Conservation (phyloP, 2,113 vertebrate genomes). For the Nansenia antarctica region DNA sequence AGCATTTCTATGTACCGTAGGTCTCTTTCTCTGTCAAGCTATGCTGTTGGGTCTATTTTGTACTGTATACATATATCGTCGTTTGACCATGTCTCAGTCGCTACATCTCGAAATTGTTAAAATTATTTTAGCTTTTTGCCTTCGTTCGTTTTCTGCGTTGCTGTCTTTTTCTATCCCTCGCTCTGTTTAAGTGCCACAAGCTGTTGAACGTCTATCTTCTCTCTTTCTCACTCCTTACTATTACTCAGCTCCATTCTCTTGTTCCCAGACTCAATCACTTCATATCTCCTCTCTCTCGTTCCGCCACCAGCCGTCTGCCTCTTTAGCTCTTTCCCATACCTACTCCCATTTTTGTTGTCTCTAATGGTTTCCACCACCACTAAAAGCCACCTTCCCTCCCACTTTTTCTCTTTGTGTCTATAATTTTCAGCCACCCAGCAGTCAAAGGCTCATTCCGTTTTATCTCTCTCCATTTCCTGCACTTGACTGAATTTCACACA, state of each 20-base stretch:
- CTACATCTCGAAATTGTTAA: no score
- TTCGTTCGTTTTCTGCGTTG: neutral
- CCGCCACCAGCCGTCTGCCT: neutral
- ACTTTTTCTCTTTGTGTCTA: constrained; percentile 16
- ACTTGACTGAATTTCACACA: no score
- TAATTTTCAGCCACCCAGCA: neutral
- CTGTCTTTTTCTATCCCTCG: neutral
- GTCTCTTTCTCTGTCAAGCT: no score
- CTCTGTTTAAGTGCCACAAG: no score
- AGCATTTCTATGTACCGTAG: neutral
- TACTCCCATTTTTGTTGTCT: neutral
- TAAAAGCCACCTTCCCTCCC: neutral
- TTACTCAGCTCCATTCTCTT: no score
- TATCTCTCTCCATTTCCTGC: neutral
- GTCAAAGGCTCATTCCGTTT: neutral
- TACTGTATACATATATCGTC: no score
- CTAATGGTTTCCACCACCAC: constrained; percentile 10
- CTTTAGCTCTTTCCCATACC: neutral
- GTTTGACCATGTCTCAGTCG: no score
- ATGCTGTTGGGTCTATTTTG: no score
- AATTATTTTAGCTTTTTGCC: no score
- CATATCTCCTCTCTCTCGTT: neutral
- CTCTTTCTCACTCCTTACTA: neutral
- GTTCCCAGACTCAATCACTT: no score
- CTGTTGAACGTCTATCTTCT: no score